phyloP scores from a whole-genome alignment of 2,113 vertebrate genomes.

The Syngnathus typhle region DNA sequence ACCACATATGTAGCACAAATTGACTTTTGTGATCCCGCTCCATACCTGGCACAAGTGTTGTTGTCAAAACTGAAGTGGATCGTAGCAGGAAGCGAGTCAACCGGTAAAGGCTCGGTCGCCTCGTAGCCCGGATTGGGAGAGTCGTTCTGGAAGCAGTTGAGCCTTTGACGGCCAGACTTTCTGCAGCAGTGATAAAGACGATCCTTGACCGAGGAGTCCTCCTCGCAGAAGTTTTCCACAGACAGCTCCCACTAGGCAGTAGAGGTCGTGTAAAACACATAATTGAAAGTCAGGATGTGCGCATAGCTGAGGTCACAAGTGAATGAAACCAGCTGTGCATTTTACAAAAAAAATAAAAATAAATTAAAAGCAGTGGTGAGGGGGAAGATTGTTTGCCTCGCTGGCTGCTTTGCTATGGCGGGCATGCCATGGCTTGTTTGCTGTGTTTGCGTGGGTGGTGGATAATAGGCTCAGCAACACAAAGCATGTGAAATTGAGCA shows the following conservation, averaged over 20 bases:
- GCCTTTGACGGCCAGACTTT: fast-evolving
- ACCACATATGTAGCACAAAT: background rate
- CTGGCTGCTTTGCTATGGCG: background rate
- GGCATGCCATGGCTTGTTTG: constrained; percentile 43
- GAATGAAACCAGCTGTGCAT: background rate
- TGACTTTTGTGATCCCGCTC: background rate
- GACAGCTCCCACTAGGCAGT: constrained; percentile 61
- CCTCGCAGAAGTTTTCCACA: constrained; percentile 54
- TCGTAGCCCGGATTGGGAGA: constrained; percentile 52
- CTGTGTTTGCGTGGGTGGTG: constrained; percentile 23
- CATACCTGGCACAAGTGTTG: constrained; percentile 51
- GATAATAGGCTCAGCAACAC: constrained; percentile 22
- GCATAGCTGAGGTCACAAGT: background rate
- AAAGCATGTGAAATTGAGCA: constrained; percentile 28
- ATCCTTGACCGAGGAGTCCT: constrained; percentile 57
- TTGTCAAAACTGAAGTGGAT: constrained; percentile 53
- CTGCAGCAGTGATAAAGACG: constrained; percentile 59
- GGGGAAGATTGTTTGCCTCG: background rate
- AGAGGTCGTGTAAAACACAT: constrained; percentile 8
- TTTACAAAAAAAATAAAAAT: background rate
- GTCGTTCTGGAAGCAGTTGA: constrained; percentile 55
- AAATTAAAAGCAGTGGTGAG: constrained; percentile 3
- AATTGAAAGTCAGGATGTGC: constrained; percentile 5
- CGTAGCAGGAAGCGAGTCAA: background rate
- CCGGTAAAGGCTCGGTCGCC: constrained; percentile 19